Conservation (phyloP, 2,797 vertebrate genomes). For the Heteromormyrus szaboi region DNA sequence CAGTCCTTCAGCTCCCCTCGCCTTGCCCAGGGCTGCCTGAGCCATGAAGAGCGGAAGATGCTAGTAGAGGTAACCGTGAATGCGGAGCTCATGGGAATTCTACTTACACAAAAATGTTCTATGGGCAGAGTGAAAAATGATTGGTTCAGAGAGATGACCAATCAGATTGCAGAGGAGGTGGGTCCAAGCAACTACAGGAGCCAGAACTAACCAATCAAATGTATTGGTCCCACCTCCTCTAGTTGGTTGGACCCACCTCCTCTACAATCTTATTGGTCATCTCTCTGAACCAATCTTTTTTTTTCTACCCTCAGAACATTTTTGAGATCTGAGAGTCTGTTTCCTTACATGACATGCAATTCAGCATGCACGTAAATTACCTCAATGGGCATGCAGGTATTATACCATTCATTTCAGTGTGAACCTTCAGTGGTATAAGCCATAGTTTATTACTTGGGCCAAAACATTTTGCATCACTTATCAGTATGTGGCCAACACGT, state of each 20-base stretch:
- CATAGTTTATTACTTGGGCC: not conserved
- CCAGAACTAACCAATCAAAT: not conserved
- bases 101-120: not conserved
- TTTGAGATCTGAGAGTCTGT: not conserved
- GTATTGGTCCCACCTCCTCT: not conserved
- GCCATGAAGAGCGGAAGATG: slow-evolving; percentile 45
- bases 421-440: not conserved
- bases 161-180: not conserved
- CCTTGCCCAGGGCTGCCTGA: slow-evolving; percentile 51
- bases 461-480: not conserved
- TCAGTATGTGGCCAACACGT: not conserved
- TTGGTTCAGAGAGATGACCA: not conserved
- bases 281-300: not conserved
- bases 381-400: not conserved
- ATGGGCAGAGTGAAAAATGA: not conserved
- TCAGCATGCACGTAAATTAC: not conserved
- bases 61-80: slow-evolving; percentile 50
- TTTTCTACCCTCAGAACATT: not conserved
- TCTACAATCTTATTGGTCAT: not conserved
- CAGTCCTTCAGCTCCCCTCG: slow-evolving; percentile 45
- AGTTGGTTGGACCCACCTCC: not conserved
- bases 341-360: not conserved
- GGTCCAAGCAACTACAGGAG: not conserved
- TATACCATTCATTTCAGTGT: not conserved
- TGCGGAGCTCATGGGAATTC: not conserved